Percentiles rank a stretch among this genome's conserved stretches.
Evolutionary conservation across 1,140 invertebrate genomes (phyloP).

Genomic region (Brachionus calyciflorus): DNA sequence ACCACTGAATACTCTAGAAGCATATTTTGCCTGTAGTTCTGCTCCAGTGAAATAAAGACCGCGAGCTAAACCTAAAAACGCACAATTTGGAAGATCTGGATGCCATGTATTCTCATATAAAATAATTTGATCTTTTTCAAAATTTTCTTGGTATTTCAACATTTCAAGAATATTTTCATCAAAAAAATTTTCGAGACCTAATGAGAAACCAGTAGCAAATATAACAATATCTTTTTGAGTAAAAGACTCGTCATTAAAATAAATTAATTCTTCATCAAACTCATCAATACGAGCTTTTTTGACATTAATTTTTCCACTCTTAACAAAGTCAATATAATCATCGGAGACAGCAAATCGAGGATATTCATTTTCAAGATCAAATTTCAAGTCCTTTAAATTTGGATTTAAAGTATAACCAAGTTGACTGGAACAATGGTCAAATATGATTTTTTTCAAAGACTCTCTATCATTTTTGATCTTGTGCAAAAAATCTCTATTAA

Average conservation of each 20-base stretch:
- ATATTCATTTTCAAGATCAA: not conserved
- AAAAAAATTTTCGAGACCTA: not conserved
- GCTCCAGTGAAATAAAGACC: not conserved
- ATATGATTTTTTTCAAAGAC: not conserved
- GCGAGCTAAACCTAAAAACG: not conserved
- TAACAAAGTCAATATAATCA: not conserved
- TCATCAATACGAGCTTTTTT: not conserved
- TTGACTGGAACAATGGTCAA: too few species aligned
- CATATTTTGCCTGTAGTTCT: slow-evolving; percentile 13
- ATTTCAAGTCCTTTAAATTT: not conserved
- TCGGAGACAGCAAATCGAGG: not conserved
- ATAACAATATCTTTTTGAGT: not conserved
- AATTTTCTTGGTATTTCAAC: not conserved
- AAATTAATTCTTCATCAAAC: not conserved
- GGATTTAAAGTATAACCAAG: not conserved
- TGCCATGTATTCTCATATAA: not conserved
- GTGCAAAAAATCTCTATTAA: not conserved
- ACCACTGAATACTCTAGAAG: not conserved
- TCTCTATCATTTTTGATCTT: not conserved
- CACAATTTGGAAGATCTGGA: not conserved
- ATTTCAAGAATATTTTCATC: not conserved
- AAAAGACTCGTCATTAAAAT: not conserved
- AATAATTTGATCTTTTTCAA: not conserved
- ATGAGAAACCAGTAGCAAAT: not conserved
- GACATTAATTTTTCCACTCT: not conserved